Evolutionary conservation across 2,797 vertebrate genomes (phyloP).

Genomic region (Sebastes trivittatus): DNA sequence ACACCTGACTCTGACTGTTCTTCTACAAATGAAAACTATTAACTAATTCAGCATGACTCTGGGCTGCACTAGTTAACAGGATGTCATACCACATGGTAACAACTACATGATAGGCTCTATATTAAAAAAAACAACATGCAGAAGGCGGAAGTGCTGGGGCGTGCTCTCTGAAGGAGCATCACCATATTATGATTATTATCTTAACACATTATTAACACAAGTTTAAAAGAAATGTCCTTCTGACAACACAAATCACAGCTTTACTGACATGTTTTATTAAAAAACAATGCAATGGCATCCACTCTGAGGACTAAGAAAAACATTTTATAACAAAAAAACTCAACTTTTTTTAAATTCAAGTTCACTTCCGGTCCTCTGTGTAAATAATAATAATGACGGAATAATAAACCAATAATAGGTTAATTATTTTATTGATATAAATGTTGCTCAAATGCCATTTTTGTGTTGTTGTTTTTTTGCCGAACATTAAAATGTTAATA

Average conservation of each 20-base stretch:
- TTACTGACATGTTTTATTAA: neutral
- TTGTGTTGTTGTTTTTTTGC: neutral
- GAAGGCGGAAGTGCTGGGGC: conserved; percentile 54
- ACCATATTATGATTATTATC: neutral
- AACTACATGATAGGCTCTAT: neutral
- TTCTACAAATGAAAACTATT: neutral
- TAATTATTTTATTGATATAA: neutral
- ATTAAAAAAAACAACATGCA: neutral
- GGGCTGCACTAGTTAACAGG: neutral
- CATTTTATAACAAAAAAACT: too few relatives aligned
- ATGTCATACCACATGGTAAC: neutral
- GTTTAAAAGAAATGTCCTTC: accelerated
- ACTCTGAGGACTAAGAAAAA: accelerated
- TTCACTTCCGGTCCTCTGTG: neutral
- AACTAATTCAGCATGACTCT: neutral
- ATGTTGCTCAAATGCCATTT: neutral
- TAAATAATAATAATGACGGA: neutral
- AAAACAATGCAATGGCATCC: neutral
- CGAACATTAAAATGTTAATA: neutral
- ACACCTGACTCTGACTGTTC: neutral
- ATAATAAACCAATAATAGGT: neutral
- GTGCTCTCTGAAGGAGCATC: neutral
- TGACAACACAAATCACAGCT: too few relatives aligned
- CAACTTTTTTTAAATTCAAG: neutral
- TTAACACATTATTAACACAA: neutral